Base-by-base conservation (phyloP, 2,888 invertebrate species). In the Cheilosia vulpina region DNA sequence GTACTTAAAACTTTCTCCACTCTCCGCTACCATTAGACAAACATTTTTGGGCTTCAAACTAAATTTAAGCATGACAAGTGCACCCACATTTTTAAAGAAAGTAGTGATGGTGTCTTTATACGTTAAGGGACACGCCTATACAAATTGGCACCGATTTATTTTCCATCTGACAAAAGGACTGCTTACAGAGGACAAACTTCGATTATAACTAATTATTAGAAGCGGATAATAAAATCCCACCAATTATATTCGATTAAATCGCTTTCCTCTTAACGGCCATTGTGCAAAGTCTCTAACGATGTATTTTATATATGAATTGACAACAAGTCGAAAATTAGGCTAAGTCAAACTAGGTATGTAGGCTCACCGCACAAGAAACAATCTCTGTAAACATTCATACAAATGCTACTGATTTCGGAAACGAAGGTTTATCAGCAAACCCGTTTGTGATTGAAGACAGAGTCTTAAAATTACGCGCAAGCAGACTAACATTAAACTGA, bases 231-330 rank as follows among this genome's bases (percentile, higher is more conserved):
- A 76, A 66, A 60, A 43, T 50, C 11, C 58, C 11, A 2, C 41
- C 58, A 68, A 76, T 76, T 68, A 60, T 60, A 58, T 50, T 68
- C 66, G 43, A 76, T 76, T 60, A 68, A 41, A 60, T 68, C 6
- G 27, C 34, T 45, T 75, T 53, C 50, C 65, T 41, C 65, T 58
- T 50, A 41, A 75, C 50, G 57, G 47, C 57, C 63, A 75, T 57
- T 75, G 45, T 75, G 24, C 45, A 1, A 17, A 53, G 21, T 6
- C 13, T 43, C 66, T 60, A 27, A 41, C 47, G 24, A 65, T 31
- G 31, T 7, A 31, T 31, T 7, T 31, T 1, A 31, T 31, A 38
- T 52, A 9, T 34, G 9, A 6, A 31, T 31, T 58, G 38, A 21
- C 41, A 52, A 27, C 31, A 43, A 52, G 21, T 43, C 50, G 21